Percentiles rank a stretch among this genome's conserved stretches.
phyloP scores from a whole-genome alignment of 37 sponge, comb jelly and placozoan species.

The Amphimedon queenslandica region DNA sequence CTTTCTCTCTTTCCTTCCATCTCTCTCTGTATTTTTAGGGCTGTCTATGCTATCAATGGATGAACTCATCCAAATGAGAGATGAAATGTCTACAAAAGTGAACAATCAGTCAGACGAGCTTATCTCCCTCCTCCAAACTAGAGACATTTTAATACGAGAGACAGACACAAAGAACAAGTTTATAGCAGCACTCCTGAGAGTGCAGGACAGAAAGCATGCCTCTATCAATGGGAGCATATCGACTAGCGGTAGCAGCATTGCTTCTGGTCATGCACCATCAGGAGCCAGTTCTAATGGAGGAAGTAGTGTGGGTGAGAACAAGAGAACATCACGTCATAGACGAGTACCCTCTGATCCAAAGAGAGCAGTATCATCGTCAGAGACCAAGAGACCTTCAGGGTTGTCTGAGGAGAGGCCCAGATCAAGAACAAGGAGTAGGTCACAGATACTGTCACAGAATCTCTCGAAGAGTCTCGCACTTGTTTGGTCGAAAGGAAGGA shows the following conservation, averaged over 20 bases:
- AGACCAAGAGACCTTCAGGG: too few species aligned
- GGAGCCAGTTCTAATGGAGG: background rate
- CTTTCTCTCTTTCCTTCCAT: background rate
- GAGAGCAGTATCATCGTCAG: too few species aligned
- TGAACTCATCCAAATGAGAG: conserved; percentile 49
- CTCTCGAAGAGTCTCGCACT: too few species aligned
- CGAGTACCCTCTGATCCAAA: background rate
- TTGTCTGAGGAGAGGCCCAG: too few species aligned
- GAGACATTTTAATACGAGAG: conserved; percentile 29
- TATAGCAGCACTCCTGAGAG: conserved; percentile 53
- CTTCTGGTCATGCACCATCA: background rate
- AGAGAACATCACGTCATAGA: background rate
- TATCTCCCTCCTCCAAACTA: conserved; percentile 23
- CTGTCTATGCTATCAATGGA: conserved; percentile 32
- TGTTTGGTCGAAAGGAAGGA: background rate
- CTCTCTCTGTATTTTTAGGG: conserved; percentile 21
- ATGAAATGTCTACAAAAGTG: conserved; percentile 64
- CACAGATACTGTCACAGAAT: background rate
- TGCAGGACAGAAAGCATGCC: conserved; percentile 22
- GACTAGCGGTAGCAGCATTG: background rate
- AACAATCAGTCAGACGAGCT: conserved; percentile 38
- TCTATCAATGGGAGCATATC: background rate
- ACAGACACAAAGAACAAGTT: conserved; percentile 62
- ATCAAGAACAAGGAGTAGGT: background rate
- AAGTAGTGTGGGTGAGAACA: background rate